Conservation (phyloP, 1,140 invertebrate species). For the Macrobrachium nipponense region DNA sequence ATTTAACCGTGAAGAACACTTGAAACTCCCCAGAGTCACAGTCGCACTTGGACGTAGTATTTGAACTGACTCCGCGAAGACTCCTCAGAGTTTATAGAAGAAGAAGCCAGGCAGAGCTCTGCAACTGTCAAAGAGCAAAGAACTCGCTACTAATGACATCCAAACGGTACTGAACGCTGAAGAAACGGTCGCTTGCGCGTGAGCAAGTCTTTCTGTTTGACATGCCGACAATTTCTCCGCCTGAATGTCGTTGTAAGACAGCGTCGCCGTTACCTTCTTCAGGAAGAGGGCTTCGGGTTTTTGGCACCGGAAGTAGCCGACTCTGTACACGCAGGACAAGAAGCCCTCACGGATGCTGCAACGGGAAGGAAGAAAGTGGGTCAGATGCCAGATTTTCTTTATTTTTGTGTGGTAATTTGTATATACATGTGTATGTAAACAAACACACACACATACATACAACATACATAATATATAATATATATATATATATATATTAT, state of each 20-base stretch:
- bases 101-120: too few species aligned
- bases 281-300: constrained; percentile 38
- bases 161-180: neutral
- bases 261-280: constrained; percentile 47
- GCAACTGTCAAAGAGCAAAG: neutral
- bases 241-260: constrained; percentile 49
- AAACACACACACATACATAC: too few species aligned
- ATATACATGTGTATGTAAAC: neutral
- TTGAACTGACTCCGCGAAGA: neutral
- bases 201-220: constrained; percentile 26
- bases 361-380: neutral
- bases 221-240: constrained; percentile 37
- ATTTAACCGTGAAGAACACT: neutral
- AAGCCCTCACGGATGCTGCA: constrained; percentile 31
- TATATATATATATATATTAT: neutral
- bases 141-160: neutral
- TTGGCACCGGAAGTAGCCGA: constrained; percentile 32
- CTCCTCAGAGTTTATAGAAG: neutral
- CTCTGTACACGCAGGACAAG: constrained; percentile 44
- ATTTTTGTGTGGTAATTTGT: too few species aligned
- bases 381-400: neutral
- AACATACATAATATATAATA: neutral
- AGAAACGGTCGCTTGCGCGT: neutral
- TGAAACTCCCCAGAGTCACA: too few species aligned
- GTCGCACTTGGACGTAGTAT: neutral